Evolutionary conservation across 2,888 invertebrate genomes (phyloP), one percentile per base, ranked within the genome.

Genomic region (Synergus gifuensis): DNA sequence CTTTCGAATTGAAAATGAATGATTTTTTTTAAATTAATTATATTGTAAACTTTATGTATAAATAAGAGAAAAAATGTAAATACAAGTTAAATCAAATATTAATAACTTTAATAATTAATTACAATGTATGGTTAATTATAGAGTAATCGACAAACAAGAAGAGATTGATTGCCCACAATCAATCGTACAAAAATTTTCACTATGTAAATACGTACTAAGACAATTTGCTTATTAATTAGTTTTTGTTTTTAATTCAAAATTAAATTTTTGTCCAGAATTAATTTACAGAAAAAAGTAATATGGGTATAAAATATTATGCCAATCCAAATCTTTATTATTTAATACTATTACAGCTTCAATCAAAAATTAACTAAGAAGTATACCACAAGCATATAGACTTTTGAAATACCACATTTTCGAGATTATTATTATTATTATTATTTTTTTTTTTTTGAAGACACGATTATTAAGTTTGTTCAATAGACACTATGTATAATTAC

Each of bases 401-500:
- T 36, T 36, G 36, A 18, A 58, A 1, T n/a, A 18, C 3, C 58
- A 1, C 58, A 58, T 18, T 18, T 0, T 18, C 2, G 16, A 28
- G 14, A 62, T 28, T 14, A 12, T 28, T 62, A 22, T 14, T 28
- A 9, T 28, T 14, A 12, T 28, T 62, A 22, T 14, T 28, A 9
- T 46, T 46, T 0, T 46, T 46, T 60, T 22, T 1, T 0, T 46
- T 46, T 60, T 22, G 0, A 14, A 62, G 14, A 62, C 8, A 28
- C 14, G 5, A 28, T 58, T 58, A 9, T 9, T 18, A 22, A 14
- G 28, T 62, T 62, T 5, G 4, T 62, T 62, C 11, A 0, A 22
- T 22, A 22, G 28, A n/a, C 67, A 60, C 16, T 60, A 78, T 73
- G 60, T 36, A 5, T 36, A 36, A 73, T 63, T 63, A 66, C 76